Conservation (phyloP, 2,888 invertebrate genomes). For the Nephrotoma guestfalica region DNA sequence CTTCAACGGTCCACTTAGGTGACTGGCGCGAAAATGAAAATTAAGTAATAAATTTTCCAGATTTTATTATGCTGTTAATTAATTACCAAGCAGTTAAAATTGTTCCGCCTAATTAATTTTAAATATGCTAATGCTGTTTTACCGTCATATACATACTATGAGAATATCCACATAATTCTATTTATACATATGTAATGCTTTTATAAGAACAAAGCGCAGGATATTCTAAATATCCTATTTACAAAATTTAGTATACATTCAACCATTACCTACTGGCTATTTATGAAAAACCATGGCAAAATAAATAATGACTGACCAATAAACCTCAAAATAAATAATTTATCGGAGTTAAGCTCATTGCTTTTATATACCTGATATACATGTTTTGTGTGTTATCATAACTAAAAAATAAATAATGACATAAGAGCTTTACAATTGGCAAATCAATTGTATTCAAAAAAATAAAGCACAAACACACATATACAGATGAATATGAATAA, state of each 20-base stretch:
- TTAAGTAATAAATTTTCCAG: not conserved
- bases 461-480: not conserved
- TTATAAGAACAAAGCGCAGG: no score
- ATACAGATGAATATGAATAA: not conserved
- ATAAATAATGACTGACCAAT: not conserved
- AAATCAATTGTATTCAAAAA: not conserved
- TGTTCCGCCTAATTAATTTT: not conserved
- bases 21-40: not conserved
- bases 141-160: no score
- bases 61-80: not conserved
- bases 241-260: no score
- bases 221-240: no score
- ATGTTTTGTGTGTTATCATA: not conserved
- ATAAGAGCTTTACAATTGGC: not conserved
- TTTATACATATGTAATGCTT: no score
- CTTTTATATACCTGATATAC: not conserved
- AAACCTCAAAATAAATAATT: not conserved
- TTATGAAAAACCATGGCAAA: not conserved
- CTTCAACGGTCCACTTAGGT: not conserved
- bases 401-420: not conserved
- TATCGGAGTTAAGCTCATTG: not conserved
- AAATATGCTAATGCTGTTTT: no score
- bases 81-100: not conserved
- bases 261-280: no score
- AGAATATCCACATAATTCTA: no score